Percentiles rank a stretch among this genome's conserved stretches.
These are phyloP conservation scores for Stenodema calcarata DNA, from an alignment of 2,888 invertebrate species.

Conservation along the genomic window DNA sequence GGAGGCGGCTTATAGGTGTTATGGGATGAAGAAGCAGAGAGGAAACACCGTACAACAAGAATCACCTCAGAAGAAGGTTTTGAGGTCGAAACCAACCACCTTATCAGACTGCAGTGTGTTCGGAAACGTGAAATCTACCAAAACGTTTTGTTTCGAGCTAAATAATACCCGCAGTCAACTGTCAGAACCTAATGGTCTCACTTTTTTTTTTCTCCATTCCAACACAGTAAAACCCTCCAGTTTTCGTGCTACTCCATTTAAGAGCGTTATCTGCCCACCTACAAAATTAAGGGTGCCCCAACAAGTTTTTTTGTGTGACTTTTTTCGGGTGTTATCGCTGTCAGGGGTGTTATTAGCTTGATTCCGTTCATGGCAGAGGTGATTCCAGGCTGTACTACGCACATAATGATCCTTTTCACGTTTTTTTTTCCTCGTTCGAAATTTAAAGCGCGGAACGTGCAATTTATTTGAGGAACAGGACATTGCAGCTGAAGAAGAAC, in stretches of 20 bases:
- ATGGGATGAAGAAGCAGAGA: too few relatives aligned
- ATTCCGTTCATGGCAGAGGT: not conserved
- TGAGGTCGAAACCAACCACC: too few relatives aligned
- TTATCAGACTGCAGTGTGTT: too few relatives aligned
- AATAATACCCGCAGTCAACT: not conserved
- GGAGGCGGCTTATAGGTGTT: too few relatives aligned
- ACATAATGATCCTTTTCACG: not conserved
- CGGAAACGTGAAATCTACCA: not conserved
- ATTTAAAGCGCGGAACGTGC: too few relatives aligned
- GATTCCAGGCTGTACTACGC: not conserved
- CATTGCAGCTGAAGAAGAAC: too few relatives aligned
- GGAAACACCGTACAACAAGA: too few relatives aligned
- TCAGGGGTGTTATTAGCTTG: not conserved
- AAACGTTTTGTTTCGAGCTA: not conserved
- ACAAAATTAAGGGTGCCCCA: not conserved
- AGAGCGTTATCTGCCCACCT: not conserved
- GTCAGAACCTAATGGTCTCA: not conserved
- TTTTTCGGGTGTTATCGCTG: not conserved
- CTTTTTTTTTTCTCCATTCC: not conserved
- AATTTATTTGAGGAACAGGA: too few relatives aligned
- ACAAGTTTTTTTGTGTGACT: not conserved
- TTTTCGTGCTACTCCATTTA: not conserved
- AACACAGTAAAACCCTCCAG: not conserved
- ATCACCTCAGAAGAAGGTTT: too few relatives aligned
- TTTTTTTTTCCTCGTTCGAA: too few relatives aligned